Conservation (phyloP, 2,113 vertebrate species). For the Melanerpes aurifrons region DNA sequence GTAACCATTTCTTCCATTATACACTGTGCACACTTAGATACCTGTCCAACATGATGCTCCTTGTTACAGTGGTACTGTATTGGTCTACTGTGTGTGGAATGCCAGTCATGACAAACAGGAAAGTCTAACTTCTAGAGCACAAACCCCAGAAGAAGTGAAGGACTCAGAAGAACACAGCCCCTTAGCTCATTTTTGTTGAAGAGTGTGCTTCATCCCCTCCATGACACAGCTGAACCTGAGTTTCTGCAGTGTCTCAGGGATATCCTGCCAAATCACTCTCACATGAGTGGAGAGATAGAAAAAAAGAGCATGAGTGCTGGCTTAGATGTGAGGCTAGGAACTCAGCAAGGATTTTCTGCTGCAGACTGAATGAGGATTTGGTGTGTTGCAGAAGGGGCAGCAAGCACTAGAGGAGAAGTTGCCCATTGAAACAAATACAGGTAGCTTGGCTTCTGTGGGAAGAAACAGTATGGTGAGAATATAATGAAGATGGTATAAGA, state of each 20-base stretch:
- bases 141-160: neutral
- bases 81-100: neutral
- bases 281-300: neutral
- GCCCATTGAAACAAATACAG: neutral
- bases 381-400: neutral
- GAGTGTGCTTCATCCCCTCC: rapidly evolving
- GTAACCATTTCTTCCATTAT: neutral
- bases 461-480: neutral
- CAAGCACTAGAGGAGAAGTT: neutral
- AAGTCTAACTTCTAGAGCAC: neutral
- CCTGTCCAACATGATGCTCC: neutral
- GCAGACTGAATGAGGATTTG: neutral
- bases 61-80: neutral
- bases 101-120: neutral
- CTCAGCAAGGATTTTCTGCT: neutral
- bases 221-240: neutral
- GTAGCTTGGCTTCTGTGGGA: neutral
- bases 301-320: neutral
- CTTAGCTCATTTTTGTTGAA: neutral
- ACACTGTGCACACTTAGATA: neutral
- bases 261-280: neutral
- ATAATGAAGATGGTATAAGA: neutral
- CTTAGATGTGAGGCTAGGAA: neutral
- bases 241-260: neutral
- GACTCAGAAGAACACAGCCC: rapidly evolving